Evolutionary conservation across 1,140 invertebrate genomes (phyloP).

Genomic region (Leptinotarsa defecta): DNA sequence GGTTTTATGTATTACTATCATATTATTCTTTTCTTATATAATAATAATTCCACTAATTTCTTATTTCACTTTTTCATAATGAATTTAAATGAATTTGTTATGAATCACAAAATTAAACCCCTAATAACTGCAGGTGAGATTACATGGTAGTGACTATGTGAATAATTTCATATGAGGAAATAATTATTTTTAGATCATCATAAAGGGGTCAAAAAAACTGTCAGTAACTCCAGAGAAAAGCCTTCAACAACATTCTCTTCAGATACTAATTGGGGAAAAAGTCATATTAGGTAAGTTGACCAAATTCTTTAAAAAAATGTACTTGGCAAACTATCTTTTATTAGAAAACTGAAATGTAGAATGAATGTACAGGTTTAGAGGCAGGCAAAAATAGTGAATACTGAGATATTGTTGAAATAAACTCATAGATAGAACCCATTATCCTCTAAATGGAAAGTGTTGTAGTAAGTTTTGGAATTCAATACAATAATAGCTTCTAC

Average conservation of each 20-base stretch:
- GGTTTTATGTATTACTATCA: too few relatives aligned
- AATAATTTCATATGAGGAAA: background rate
- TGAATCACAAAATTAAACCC: conserved; percentile 7
- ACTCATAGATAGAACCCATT: too few relatives aligned
- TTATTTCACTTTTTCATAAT: background rate
- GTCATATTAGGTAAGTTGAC: conserved; percentile 19
- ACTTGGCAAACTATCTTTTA: background rate
- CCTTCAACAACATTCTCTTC: conserved; percentile 24
- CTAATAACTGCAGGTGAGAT: background rate
- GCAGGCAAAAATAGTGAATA: too few relatives aligned
- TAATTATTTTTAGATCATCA: background rate
- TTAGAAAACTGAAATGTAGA: too few relatives aligned
- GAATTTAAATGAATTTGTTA: conserved; percentile 17
- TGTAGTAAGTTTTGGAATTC: too few relatives aligned
- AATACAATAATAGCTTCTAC: too few relatives aligned
- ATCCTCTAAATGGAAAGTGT: too few relatives aligned
- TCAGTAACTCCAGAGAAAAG: background rate
- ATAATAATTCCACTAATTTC: too few relatives aligned
- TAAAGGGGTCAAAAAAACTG: background rate
- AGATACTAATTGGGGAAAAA: conserved; percentile 29
- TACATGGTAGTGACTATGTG: background rate
- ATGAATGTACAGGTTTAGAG: too few relatives aligned
- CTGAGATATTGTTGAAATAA: too few relatives aligned
- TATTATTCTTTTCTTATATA: too few relatives aligned
- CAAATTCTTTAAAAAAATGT: background rate